Base-by-base conservation (phyloP, 2,797 vertebrate genomes). In the Sebastes goodei region DNA sequence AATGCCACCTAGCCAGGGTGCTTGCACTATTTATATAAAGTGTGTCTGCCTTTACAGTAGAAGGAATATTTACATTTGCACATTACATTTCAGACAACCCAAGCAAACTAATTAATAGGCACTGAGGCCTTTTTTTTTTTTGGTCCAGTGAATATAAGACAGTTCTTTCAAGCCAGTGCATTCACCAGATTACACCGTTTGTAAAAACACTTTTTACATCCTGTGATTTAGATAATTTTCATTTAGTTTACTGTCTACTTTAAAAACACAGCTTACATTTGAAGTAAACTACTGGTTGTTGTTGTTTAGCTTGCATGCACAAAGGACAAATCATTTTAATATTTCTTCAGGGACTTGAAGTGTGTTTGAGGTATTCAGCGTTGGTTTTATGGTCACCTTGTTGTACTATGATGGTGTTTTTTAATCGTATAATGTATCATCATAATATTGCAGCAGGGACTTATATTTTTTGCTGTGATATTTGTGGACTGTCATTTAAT, bases 101-200 rank as follows among this genome's bases (percentile, higher is more conserved):
- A 76, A 82, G 80, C 53, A 84, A 75, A 83, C 76, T 84, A 88
- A 91, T 93, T 91, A 87, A 86, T 84, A 81, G 5, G 63, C 82
- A 88, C 49, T 63, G 74, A 92, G 52, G 85, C 46, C 17, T 49
- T 49, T 69, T 88, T 92, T 92, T n/a, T 91, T 81, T 70, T 89
- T 92, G 92, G 89, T 89, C 76, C 78, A 91, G 32, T 90, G 78
- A 88, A 74, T 86, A 83, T 59, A 72, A 74, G 84, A 89, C 87
- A 55, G 53, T 84, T 85, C 86, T 90, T 92, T 89, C 82, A 82
- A 86, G 86, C 66, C 42, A 7, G 55, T 20, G 67, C 57, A 79
- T 68, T 85, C 49, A 80, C 32, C 66, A 86, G 84, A 90, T 90
- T 85, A 85, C 73, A 67, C 70, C 32, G 21, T 78, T 74, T 88